Percentiles rank a stretch among this genome's conserved stretches.
Evolutionary conservation across 2,797 vertebrate genomes (phyloP).

Genomic region (Sebastes taczanowskii): DNA sequence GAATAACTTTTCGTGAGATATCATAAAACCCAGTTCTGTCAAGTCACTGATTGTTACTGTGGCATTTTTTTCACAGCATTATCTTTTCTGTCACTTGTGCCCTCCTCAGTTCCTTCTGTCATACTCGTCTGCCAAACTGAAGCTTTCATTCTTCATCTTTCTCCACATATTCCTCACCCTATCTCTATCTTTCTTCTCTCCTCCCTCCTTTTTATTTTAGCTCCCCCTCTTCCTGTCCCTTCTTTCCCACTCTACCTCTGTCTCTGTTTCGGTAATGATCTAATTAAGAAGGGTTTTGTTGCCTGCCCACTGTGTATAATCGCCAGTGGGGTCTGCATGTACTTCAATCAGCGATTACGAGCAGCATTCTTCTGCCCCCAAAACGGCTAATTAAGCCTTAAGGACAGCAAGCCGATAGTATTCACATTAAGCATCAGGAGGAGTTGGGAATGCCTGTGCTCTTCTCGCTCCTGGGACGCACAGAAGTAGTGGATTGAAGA

Average conservation of each 20-base stretch:
- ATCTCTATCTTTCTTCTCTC: background rate
- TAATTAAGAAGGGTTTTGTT: conserved; percentile 77
- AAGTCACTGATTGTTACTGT: conserved; percentile 6
- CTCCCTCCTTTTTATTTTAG: background rate
- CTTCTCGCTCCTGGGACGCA: conserved; percentile 42
- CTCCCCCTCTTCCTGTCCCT: background rate
- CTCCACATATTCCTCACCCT: background rate
- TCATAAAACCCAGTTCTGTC: background rate
- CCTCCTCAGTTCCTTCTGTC: background rate
- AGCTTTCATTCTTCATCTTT: background rate
- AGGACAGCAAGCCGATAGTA: conserved; percentile 64
- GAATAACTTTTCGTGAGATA: too few species aligned
- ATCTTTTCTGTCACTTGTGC: conserved; percentile 2
- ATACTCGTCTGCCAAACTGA: background rate
- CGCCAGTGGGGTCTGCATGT: conserved; percentile 65
- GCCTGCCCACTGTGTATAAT: conserved; percentile 73
- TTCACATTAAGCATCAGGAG: conserved; percentile 50
- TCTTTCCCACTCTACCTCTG: conserved; percentile 28
- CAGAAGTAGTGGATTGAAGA: conserved; percentile 31
- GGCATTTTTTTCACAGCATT: background rate
- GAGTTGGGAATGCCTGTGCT: conserved; percentile 54
- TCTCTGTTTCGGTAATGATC: conserved; percentile 56
- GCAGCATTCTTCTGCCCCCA: conserved; percentile 62
- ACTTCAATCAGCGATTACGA: conserved; percentile 75
- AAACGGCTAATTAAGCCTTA: conserved; percentile 80